Conservation (phyloP, 2,888 invertebrate species). For the Megastigmus dorsalis region DNA sequence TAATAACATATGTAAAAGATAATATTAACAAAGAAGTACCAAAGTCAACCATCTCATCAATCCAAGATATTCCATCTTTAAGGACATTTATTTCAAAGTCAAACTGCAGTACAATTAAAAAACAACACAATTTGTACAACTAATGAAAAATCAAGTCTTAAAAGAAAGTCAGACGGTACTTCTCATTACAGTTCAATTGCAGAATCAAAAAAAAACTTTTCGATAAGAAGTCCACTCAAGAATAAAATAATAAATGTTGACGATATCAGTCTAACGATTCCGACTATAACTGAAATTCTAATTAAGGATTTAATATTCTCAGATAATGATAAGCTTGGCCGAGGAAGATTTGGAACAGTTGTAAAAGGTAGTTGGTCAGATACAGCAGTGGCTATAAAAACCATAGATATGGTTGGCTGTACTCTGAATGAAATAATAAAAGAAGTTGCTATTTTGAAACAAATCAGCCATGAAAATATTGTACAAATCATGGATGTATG, state of each 20-base stretch:
- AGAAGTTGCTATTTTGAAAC: background rate
- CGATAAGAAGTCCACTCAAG: background rate
- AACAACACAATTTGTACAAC: too few species aligned
- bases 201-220: too few species aligned
- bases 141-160: too few species aligned
- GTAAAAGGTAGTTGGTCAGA: background rate
- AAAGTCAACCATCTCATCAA: too few species aligned
- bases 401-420: background rate
- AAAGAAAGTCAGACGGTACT: too few species aligned
- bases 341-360: constrained; percentile 2
- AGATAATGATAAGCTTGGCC: background rate
- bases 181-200: too few species aligned
- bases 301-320: background rate
- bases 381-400: constrained; percentile 2
- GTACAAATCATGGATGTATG: constrained; percentile 4
- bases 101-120: too few species aligned
- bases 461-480: constrained; percentile 34
- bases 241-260: background rate
- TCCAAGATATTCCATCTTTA: too few species aligned
- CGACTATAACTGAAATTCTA: background rate
- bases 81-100: too few species aligned
- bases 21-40: too few species aligned
- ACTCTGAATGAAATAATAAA: background rate
- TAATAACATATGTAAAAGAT: too few species aligned
- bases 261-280: too few species aligned